Evolutionary conservation across 2,113 vertebrate genomes (phyloP).

Genomic region (Rhinopithecus roxellana): DNA sequence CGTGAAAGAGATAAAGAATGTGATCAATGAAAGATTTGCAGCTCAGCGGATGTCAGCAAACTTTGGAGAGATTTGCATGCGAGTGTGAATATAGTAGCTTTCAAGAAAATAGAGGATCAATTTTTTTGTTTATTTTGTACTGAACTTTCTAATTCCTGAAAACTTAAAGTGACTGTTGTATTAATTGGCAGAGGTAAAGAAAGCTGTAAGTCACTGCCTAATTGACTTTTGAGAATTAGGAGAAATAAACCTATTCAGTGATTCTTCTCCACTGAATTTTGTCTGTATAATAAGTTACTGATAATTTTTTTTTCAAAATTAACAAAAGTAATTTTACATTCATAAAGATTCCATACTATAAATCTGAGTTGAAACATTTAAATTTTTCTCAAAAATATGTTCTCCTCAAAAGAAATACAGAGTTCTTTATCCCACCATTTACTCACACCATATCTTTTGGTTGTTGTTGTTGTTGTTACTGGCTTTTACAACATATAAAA

Average conservation of each 20-base stretch:
- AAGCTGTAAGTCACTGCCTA: background rate
- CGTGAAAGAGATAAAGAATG: background rate
- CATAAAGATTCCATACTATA: background rate
- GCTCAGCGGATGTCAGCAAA: background rate
- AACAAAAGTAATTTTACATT: background rate
- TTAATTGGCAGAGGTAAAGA: background rate
- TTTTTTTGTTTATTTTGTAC: background rate
- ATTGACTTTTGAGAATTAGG: background rate
- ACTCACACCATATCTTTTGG: background rate
- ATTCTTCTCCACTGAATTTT: background rate
- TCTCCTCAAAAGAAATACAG: background rate
- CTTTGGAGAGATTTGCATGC: background rate
- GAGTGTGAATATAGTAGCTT: background rate
- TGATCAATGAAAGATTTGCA: background rate
- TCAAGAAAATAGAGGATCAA: background rate
- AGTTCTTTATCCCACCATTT: background rate
- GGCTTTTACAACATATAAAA: background rate
- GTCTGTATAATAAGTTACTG: background rate
- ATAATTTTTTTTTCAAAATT: background rate
- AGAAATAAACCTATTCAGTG: background rate
- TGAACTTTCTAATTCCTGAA: background rate
- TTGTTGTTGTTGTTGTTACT: background rate
- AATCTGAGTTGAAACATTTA: background rate
- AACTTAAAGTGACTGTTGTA: background rate
- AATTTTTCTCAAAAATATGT: background rate